phyloP scores from a whole-genome alignment of 2,888 invertebrate species.

The Nudaria mundana region DNA sequence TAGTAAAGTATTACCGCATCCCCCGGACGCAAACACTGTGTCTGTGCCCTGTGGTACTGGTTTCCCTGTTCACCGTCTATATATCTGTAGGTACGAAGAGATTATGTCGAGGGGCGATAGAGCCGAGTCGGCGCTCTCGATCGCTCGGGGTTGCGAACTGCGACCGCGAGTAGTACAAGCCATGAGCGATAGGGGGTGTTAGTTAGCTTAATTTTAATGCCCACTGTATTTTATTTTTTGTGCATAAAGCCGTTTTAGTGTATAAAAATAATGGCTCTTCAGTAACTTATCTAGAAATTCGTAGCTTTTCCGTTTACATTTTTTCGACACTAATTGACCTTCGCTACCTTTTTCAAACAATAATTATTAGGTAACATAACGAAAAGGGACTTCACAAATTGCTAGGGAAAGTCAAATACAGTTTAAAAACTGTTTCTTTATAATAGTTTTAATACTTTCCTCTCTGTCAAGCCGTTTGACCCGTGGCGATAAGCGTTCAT shows the following conservation, averaged over 20 bases:
- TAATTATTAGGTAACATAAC: too few relatives aligned
- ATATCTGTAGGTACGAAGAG: slow-evolving; percentile 2
- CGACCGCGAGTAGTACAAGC: not conserved
- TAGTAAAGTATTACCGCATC: slow-evolving; percentile 21
- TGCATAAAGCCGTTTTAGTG: not conserved
- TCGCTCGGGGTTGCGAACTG: slow-evolving; percentile 19
- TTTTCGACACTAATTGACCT: too few relatives aligned
- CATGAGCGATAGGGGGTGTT: slow-evolving; percentile 1
- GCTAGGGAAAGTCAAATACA: too few relatives aligned
- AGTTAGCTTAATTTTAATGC: not conserved
- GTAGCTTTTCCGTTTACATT: too few relatives aligned
- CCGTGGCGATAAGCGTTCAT: too few relatives aligned
- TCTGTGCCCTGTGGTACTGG: slow-evolving; percentile 8
- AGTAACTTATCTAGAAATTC: too few relatives aligned
- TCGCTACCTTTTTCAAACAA: too few relatives aligned
- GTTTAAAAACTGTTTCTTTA: too few relatives aligned
- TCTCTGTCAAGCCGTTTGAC: too few relatives aligned
- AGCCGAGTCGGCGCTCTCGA: slow-evolving; percentile 26
- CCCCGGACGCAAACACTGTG: slow-evolving; percentile 19
- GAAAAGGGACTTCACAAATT: too few relatives aligned
- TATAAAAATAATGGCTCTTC: too few relatives aligned
- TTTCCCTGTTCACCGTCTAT: not conserved
- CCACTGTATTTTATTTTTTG: not conserved
- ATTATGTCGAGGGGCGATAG: slow-evolving; percentile 16
- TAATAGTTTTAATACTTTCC: too few relatives aligned